Conservation (phyloP, 2,888 invertebrate species). For the Hanleya hanleyi region DNA sequence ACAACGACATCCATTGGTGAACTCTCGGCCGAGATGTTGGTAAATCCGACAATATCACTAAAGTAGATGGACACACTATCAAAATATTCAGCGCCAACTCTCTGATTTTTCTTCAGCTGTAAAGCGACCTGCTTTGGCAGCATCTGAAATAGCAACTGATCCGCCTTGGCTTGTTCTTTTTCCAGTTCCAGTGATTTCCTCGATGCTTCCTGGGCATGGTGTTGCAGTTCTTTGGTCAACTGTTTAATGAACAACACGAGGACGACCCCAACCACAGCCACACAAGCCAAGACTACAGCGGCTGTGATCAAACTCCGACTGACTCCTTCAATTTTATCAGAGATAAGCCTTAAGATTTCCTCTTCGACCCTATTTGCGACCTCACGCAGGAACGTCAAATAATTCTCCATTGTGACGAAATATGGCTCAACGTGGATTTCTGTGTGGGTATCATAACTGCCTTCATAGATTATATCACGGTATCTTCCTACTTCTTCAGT, state of each 20-base stretch:
- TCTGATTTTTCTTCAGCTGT: constrained; percentile 2
- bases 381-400: constrained; percentile 25
- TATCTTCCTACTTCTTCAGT: not conserved
- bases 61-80: constrained; percentile 16
- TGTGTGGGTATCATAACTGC: too few relatives aligned
- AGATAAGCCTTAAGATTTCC: constrained; percentile 20
- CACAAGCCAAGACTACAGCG: constrained; percentile 26
- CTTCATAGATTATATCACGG: not conserved
- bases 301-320: constrained; percentile 27
- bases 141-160: constrained; percentile 14
- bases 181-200: constrained; percentile 35
- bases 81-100: constrained; percentile 16
- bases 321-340: constrained; percentile 17
- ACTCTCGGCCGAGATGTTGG: constrained; percentile 6
- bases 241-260: constrained; percentile 34
- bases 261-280: constrained; percentile 29
- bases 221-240: constrained; percentile 38
- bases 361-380: constrained; percentile 16
- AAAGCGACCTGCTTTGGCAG: constrained; percentile 12
- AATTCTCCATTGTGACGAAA: constrained; percentile 25
- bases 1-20: constrained; percentile 22
- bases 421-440: too few relatives aligned
- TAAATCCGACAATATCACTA: constrained; percentile 21
- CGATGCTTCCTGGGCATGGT: constrained; percentile 37
- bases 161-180: constrained; percentile 15